Evolutionary conservation across 2,797 vertebrate species (phyloP).

Genomic region (Dipus sagitta): DNA sequence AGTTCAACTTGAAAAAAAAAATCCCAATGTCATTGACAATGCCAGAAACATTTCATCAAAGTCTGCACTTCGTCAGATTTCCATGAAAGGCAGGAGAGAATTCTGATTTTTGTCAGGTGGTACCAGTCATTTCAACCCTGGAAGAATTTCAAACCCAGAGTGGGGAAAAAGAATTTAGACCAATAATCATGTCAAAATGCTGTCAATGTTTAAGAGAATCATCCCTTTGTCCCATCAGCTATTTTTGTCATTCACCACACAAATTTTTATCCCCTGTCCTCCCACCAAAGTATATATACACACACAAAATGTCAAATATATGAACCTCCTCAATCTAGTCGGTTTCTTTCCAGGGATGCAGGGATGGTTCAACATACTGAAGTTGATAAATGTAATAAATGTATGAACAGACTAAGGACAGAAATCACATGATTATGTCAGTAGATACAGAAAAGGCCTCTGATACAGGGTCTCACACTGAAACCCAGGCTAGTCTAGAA

Average conservation of each 20-base stretch:
- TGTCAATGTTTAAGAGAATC: slow-evolving; percentile 25
- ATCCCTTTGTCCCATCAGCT: not conserved
- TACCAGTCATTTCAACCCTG: slow-evolving; percentile 37
- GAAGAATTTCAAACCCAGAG: not conserved
- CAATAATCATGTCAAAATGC: slow-evolving; percentile 8
- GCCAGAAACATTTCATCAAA: slow-evolving; percentile 69
- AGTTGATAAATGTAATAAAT: no score
- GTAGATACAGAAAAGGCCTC: not conserved
- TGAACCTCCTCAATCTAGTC: no score
- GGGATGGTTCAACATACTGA: no score
- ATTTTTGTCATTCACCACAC: not conserved
- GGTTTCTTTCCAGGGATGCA: no score
- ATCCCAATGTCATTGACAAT: slow-evolving; percentile 47
- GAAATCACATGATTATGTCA: no score
- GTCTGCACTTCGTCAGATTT: slow-evolving; percentile 57
- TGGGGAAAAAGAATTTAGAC: not conserved
- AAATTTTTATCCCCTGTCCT: not conserved
- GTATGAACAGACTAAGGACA: no score
- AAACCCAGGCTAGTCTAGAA: not conserved
- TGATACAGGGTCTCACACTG: not conserved
- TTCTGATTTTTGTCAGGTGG: slow-evolving; percentile 61
- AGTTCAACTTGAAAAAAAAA: slow-evolving; percentile 69
- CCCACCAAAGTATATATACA: no score
- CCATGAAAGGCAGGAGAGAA: not conserved
- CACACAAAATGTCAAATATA: no score